Percentiles rank a stretch among this genome's conserved stretches.
Evolutionary conservation across 2,888 invertebrate species (phyloP).

Genomic region (Zygaena filipendulae): DNA sequence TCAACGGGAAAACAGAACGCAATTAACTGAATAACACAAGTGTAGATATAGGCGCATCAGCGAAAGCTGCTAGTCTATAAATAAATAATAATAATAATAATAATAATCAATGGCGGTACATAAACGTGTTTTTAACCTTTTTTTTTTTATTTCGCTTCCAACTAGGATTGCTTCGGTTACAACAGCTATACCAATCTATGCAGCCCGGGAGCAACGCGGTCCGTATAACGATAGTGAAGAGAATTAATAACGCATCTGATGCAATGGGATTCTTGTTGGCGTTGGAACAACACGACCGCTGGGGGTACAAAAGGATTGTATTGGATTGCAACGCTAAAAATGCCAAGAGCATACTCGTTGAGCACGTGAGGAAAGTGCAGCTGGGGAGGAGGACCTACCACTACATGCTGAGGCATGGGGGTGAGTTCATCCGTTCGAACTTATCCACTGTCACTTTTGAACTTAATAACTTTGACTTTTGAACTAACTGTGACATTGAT

Average conservation of each 20-base stretch:
- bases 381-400: constrained; percentile 92
- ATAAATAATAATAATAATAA: too few relatives aligned
- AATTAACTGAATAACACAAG: too few relatives aligned
- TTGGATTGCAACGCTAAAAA: constrained; percentile 91
- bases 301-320: constrained; percentile 89
- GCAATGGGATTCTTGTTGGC: constrained; percentile 88
- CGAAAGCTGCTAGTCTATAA: too few relatives aligned
- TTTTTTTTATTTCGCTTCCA: too few relatives aligned
- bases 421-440: too few relatives aligned
- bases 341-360: constrained; percentile 90
- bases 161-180: constrained; percentile 91
- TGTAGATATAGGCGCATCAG: too few relatives aligned
- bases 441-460: too few relatives aligned
- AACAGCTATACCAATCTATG: constrained; percentile 92
- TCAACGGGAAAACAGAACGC: too few relatives aligned
- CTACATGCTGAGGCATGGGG: constrained; percentile 91
- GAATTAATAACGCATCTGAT: constrained; percentile 87
- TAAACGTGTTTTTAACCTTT: too few relatives aligned
- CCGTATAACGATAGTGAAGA: constrained; percentile 87
- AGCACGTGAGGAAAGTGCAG: constrained; percentile 88
- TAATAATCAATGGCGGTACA: too few relatives aligned
- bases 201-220: constrained; percentile 86
- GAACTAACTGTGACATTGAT: too few relatives aligned
- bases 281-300: constrained; percentile 85
- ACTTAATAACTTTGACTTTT: too few relatives aligned